Base-by-base conservation (phyloP, 2,113 vertebrate species). In the Zosterops pallidus region DNA sequence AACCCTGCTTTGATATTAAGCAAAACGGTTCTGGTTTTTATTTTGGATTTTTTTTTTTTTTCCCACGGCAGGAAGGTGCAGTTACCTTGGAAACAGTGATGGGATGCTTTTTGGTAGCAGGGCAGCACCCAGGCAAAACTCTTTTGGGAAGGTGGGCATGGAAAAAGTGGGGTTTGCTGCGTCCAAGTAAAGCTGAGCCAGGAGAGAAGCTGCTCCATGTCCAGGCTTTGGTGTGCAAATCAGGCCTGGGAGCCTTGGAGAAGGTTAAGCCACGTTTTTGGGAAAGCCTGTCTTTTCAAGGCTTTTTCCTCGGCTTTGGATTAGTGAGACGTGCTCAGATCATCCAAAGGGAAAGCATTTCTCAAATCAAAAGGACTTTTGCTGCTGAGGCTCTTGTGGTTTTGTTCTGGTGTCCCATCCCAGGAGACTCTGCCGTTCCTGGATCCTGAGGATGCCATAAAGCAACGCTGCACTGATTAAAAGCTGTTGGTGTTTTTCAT, bases 361-460 rank as follows among this genome's bases (percentile, higher is more conserved):
- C 74, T 84, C 53, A 21, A 49, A 65, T 65, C 65, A 37, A 65
- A 53, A 28, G 35, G 49, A 2, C 12, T 87, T 81, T 3, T 87
- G 25, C 41, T 89, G 62, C 50, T 57, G 83, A 72, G 41, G 28
- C 52, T 71, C 47, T 35, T 31, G 17, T n/a, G 56, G 64, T 56
- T 83, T 86, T 72, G 86, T 63, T 57, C 60, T 74, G 42, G 53
- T 17, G 46, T 35, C 79, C 67, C 26, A 4, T 31, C 83, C 47
- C 64, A 26, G 62, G 84, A 91, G 72, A 21, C 2, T 39, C 76
- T 18, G 69, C 72, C 0, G 0, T 19, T 52, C 64, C 80, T 8
- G n/a, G 35, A 17, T 35, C 60, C 41, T 52, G 86, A 0, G 0
- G 37, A 7, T 42, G 39, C 86, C 4, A 0, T 4, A 2, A 71